phyloP scores from a whole-genome alignment of 2,888 invertebrate species.

The Selenia dentaria region DNA sequence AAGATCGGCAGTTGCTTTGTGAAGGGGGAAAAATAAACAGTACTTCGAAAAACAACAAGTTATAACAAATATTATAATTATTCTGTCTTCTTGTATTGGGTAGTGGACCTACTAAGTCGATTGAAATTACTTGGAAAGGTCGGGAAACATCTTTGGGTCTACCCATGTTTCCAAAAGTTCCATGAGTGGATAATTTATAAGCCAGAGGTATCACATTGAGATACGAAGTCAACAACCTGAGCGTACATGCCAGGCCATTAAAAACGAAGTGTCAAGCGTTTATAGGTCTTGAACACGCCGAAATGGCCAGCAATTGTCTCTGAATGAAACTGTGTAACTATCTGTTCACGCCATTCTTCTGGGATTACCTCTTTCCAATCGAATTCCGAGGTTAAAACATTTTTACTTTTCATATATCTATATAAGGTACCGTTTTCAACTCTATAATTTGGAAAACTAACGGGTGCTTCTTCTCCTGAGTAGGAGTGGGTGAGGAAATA shows the following conservation, averaged over 20 bases:
- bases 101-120: slow-evolving; percentile 37
- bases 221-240: slow-evolving; percentile 23
- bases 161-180: slow-evolving; percentile 31
- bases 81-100: slow-evolving; percentile 25
- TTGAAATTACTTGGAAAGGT: slow-evolving; percentile 33
- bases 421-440: slow-evolving; percentile 26
- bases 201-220: slow-evolving; percentile 20
- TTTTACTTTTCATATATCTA: slow-evolving; percentile 19
- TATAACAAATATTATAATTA: slow-evolving; percentile 25
- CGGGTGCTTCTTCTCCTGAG: slow-evolving; percentile 9
- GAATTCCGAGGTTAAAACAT: slow-evolving; percentile 25
- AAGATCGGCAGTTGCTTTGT: slow-evolving; percentile 22
- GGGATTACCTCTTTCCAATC: slow-evolving; percentile 27
- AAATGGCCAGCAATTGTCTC: slow-evolving; percentile 32
- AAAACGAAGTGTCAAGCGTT: slow-evolving; percentile 24
- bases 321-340: slow-evolving; percentile 26
- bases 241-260: slow-evolving; percentile 33
- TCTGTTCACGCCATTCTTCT: neutral
- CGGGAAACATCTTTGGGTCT: slow-evolving; percentile 29
- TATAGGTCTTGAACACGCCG: slow-evolving; percentile 36
- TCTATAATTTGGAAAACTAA: slow-evolving; percentile 21
- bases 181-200: slow-evolving; percentile 7
- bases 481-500: no score
- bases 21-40: slow-evolving; percentile 27
- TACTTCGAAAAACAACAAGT: slow-evolving; percentile 36